Evolutionary conservation across 2,113 vertebrate genomes (phyloP).

Genomic region (Alethe diademata): DNA sequence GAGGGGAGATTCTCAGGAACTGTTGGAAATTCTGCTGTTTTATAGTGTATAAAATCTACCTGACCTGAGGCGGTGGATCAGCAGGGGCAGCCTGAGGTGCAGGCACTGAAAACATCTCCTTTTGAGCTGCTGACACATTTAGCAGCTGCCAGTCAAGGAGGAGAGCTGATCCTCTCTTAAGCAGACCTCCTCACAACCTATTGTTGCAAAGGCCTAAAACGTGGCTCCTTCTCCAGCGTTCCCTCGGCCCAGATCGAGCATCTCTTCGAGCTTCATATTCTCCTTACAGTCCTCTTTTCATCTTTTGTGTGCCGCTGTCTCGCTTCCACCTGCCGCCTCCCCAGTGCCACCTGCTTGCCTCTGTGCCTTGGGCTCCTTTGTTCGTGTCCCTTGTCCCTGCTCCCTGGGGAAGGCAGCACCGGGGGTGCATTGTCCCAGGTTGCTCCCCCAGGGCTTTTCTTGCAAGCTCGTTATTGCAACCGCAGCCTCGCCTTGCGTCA

Average conservation of each 20-base stretch:
- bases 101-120: not conserved
- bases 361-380: not conserved
- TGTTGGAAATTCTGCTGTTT: not conserved
- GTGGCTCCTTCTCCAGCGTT: not conserved
- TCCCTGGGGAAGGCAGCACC: not conserved
- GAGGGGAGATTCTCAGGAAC: slow-evolving; percentile 1
- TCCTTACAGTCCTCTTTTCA: not conserved
- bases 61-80: slow-evolving; percentile 5
- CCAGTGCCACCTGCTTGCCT: not conserved
- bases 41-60: not conserved
- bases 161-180: not conserved
- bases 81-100: slow-evolving; percentile 33
- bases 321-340: not conserved
- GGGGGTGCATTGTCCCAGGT: not conserved
- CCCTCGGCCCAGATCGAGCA: not conserved
- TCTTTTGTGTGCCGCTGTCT: not conserved
- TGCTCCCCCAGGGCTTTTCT: not conserved
- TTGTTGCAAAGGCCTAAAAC: not conserved
- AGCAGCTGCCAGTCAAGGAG: slow-evolving; percentile 49
- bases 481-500: not conserved
- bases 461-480: not conserved
- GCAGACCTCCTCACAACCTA: slow-evolving; percentile 9
- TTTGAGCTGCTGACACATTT: slow-evolving; percentile 1
- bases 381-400: not conserved
- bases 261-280: not conserved